Conservation (phyloP, 1,140 invertebrate species). For the Bombus consobrinus region DNA sequence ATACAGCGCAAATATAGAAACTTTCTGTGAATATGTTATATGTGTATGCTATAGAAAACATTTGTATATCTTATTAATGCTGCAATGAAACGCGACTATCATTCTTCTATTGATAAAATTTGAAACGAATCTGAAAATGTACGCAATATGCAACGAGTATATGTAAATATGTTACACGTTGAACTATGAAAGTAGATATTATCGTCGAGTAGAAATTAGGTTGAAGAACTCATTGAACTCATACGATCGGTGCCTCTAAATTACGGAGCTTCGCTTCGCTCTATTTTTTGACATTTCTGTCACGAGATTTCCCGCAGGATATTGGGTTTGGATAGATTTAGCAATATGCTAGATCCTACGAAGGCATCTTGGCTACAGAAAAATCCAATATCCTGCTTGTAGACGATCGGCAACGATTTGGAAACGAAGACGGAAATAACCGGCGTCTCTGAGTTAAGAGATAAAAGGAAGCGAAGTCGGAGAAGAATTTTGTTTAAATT, state of each 20-base stretch:
- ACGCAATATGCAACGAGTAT: not conserved
- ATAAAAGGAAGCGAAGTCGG: not conserved
- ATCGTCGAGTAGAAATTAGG: not conserved
- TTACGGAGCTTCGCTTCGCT: slow-evolving; percentile 1
- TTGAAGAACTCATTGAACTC: not conserved
- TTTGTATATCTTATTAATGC: too few relatives aligned
- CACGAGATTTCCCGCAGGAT: slow-evolving; percentile 26
- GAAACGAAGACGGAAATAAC: slow-evolving; percentile 47
- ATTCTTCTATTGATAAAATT: too few relatives aligned
- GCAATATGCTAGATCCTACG: slow-evolving; percentile 31
- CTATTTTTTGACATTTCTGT: slow-evolving; percentile 34
- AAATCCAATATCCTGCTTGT: slow-evolving; percentile 65
- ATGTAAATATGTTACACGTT: not conserved
- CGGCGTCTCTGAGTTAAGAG: not conserved
- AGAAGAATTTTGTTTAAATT: not conserved
- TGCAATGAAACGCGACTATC: too few relatives aligned
- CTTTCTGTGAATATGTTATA: not conserved
- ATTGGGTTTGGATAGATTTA: slow-evolving; percentile 46
- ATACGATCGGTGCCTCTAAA: not conserved
- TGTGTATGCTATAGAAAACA: not conserved
- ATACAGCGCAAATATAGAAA: too few relatives aligned
- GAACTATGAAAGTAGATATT: not conserved
- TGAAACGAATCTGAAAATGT: too few relatives aligned
- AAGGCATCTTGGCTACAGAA: not conserved
- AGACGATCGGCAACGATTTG: slow-evolving; percentile 29